These are phyloP conservation scores for Eulemur mongoz DNA, from an alignment of 2,797 vertebrate genomes.

Conservation along the genomic window DNA sequence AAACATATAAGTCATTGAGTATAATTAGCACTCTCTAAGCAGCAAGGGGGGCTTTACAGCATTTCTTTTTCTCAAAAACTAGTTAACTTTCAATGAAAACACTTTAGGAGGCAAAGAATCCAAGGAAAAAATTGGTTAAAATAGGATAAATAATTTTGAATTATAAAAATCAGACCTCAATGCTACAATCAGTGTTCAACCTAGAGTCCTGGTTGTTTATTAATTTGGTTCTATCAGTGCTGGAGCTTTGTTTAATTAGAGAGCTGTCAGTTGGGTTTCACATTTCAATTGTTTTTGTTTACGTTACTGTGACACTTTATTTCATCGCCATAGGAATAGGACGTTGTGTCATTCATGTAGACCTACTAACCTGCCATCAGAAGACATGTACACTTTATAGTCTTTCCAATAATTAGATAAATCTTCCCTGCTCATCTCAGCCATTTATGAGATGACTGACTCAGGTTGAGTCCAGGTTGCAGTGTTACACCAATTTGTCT, in stretches of 20 bases:
- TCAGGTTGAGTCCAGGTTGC: not conserved
- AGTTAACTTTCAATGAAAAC: slow-evolving; percentile 44
- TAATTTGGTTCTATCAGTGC: not conserved
- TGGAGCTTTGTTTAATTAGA: not conserved
- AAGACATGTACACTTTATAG: not conserved
- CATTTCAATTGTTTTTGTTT: not conserved
- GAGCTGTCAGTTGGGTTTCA: not conserved
- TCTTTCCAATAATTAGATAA: not conserved
- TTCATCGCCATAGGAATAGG: not conserved
- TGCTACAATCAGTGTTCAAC: not conserved
- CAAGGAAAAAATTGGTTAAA: not conserved
- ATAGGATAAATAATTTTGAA: slow-evolving; percentile 14
- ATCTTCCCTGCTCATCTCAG: slow-evolving; percentile 1
- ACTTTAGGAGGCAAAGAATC: slow-evolving; percentile 27
- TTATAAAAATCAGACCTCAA: slow-evolving; percentile 24
- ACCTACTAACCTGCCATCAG: not conserved
- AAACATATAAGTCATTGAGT: slow-evolving; percentile 11
- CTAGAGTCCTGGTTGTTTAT: not conserved
- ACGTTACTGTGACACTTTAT: not conserved
- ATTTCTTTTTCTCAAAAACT: slow-evolving; percentile 22
- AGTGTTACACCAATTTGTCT: not conserved
- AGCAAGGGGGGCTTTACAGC: not conserved
- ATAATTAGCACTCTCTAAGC: slow-evolving; percentile 6
- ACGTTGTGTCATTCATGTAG: not conserved
- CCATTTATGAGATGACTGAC: not conserved